These are phyloP conservation scores for Globia sparganii DNA, from an alignment of 2,888 invertebrate species.

Conservation along the genomic window DNA sequence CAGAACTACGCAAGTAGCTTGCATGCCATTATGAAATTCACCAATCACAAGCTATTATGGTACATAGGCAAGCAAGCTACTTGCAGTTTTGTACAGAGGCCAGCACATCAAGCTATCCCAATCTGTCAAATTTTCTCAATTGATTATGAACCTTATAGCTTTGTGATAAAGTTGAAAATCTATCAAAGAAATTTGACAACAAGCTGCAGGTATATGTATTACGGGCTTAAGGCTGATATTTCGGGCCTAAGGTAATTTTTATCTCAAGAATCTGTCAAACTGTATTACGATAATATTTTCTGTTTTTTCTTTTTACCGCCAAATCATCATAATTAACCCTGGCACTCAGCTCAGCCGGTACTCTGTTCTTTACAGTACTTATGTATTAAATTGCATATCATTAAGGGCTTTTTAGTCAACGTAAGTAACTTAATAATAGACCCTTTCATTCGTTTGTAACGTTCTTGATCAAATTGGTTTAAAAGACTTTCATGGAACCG, in stretches of 20 bases:
- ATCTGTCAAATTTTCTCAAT: no score
- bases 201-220: no score
- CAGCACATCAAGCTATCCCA: no score
- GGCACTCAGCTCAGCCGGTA: not conserved
- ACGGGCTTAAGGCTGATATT: not conserved
- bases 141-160: no score
- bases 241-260: not conserved
- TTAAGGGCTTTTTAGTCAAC: not conserved
- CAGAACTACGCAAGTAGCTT: no score
- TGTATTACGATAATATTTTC: not conserved
- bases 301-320: not conserved
- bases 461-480: conserved; percentile 4
- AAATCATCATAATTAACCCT: not conserved
- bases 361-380: not conserved
- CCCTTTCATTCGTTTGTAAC: not conserved
- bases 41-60: no score
- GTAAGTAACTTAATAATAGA: no score
- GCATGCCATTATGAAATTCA: no score
- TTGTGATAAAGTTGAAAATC: no score
- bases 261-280: not conserved
- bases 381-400: not conserved
- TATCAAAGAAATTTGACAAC: no score
- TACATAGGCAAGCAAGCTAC: no score
- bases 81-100: no score
- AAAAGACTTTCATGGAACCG: not conserved